Percentiles rank a stretch among this genome's conserved stretches.
phyloP scores from a whole-genome alignment of 2,888 invertebrate species.

The Drosophila hamatofila region DNA sequence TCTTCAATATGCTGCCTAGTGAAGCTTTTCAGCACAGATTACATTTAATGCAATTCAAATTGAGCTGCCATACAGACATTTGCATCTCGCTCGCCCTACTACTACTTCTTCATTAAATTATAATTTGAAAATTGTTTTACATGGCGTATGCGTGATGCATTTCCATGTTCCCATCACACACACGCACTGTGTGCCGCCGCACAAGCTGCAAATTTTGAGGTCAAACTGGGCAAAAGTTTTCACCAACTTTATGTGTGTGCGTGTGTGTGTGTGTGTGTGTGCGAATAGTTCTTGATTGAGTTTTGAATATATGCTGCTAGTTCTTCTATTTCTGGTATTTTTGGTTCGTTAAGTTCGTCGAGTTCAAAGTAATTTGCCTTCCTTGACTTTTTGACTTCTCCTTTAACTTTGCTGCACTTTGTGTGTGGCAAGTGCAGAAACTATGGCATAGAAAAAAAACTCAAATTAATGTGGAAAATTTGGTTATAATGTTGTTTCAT shows the following conservation, averaged over 20 bases:
- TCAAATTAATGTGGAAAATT: neutral
- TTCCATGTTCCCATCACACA: conserved; percentile 31
- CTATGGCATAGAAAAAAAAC: neutral
- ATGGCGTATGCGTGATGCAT: conserved; percentile 36
- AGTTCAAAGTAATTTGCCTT: conserved; percentile 44
- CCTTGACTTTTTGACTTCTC: conserved; percentile 43
- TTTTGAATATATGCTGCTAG: conserved; percentile 24
- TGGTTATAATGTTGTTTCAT: neutral
- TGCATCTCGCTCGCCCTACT: neutral
- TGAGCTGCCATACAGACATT: conserved; percentile 21
- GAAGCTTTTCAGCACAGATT: conserved; percentile 47
- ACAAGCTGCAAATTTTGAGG: conserved; percentile 20
- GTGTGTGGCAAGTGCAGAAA: conserved; percentile 13
- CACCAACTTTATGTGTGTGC: conserved; percentile 31
- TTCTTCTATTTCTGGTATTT: conserved; percentile 16
- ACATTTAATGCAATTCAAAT: conserved; percentile 38
- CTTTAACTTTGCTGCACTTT: conserved; percentile 24
- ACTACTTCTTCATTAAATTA: conserved; percentile 26
- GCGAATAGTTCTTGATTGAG: conserved; percentile 73
- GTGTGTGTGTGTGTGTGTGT: conserved; percentile 48
- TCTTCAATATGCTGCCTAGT: conserved; percentile 27
- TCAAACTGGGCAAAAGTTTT: conserved; percentile 53
- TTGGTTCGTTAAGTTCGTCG: conserved; percentile 48
- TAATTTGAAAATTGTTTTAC: conserved; percentile 35
- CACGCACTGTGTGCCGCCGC: conserved; percentile 29